Conservation (phyloP, 2,888 invertebrate species). For the Chrysolina oricalcia region DNA sequence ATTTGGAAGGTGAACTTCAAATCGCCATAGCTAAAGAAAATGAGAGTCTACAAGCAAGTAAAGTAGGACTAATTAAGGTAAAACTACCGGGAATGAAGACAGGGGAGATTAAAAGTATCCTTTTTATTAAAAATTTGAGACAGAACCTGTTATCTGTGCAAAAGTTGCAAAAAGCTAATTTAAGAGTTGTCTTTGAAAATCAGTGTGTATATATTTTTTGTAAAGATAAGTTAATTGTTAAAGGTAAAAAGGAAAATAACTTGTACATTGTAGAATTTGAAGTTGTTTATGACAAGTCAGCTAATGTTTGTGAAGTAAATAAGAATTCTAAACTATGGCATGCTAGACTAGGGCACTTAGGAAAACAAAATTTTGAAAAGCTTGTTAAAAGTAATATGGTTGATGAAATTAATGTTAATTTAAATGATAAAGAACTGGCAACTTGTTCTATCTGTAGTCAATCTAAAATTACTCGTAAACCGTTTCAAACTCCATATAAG, state of each 20-base stretch:
- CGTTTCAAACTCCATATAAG: constrained; percentile 20
- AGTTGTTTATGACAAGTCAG: too few relatives aligned
- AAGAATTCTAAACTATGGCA: constrained; percentile 30
- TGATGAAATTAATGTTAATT: constrained; percentile 27
- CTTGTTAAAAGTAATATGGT: constrained; percentile 28
- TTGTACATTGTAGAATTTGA: constrained; percentile 22
- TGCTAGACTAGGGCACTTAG: constrained; percentile 28
- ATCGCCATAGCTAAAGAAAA: background rate
- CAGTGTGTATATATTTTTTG: constrained; percentile 26
- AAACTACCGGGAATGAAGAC: background rate
- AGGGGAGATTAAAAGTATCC: constrained; percentile 1
- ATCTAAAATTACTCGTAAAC: constrained; percentile 30
- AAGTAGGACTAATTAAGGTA: background rate
- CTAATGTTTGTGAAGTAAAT: constrained; percentile 28
- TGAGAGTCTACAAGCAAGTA: constrained; percentile 1
- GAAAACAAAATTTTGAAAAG: constrained; percentile 30
- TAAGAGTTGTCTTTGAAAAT: constrained; percentile 25
- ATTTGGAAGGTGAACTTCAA: constrained; percentile 1
- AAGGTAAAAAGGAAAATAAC: constrained; percentile 25
- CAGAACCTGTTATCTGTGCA: background rate
- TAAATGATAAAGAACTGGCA: constrained; percentile 20
- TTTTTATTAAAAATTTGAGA: background rate
- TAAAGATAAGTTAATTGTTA: constrained; percentile 9
- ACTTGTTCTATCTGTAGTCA: constrained; percentile 18
- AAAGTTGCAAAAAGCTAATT: background rate